A percentile compares a stretch with the other conserved stretches of the same genome.
Evolutionary conservation across 2,888 invertebrate genomes (phyloP).

Genomic region (Crocallis elinguaria): DNA sequence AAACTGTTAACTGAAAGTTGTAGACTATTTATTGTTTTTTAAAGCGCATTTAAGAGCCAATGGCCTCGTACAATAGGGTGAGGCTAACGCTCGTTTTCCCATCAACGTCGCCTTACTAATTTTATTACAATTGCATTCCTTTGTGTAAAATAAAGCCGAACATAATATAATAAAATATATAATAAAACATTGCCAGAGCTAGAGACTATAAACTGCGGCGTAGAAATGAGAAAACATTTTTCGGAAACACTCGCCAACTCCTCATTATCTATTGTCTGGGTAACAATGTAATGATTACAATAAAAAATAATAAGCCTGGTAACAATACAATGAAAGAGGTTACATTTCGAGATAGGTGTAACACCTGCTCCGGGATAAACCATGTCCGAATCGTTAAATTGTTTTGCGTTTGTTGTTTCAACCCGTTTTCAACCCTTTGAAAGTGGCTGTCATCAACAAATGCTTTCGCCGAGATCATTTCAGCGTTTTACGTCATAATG

Average conservation of each 20-base stretch:
- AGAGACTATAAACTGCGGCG: not conserved
- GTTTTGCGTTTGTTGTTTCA: slow-evolving; percentile 39
- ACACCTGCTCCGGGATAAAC: slow-evolving; percentile 38
- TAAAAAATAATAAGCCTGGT: slow-evolving; percentile 41
- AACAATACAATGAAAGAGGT: slow-evolving; percentile 37
- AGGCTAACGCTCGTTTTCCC: too few species aligned
- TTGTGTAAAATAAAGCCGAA: not conserved
- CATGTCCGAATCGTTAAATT: slow-evolving; percentile 38
- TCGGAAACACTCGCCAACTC: slow-evolving; percentile 13
- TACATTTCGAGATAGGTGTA: slow-evolving; percentile 25
- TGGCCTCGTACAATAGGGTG: too few species aligned
- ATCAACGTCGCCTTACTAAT: too few species aligned
- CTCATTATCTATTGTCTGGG: slow-evolving; percentile 28
- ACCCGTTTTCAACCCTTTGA: slow-evolving; percentile 32
- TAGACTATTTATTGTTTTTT: too few species aligned
- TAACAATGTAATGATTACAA: slow-evolving; percentile 33
- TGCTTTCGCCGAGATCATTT: slow-evolving; percentile 25
- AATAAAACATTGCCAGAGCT: not conserved
- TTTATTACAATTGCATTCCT: not conserved
- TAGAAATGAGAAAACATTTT: slow-evolving; percentile 19
- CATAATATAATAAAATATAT: not conserved
- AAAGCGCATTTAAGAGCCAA: too few species aligned
- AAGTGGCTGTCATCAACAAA: slow-evolving; percentile 36
- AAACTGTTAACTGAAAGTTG: too few species aligned
- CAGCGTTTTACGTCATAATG: slow-evolving; percentile 18